These are phyloP conservation scores for Drosophila erecta DNA, from an alignment of 1,140 invertebrate species.

Conservation along the genomic window DNA sequence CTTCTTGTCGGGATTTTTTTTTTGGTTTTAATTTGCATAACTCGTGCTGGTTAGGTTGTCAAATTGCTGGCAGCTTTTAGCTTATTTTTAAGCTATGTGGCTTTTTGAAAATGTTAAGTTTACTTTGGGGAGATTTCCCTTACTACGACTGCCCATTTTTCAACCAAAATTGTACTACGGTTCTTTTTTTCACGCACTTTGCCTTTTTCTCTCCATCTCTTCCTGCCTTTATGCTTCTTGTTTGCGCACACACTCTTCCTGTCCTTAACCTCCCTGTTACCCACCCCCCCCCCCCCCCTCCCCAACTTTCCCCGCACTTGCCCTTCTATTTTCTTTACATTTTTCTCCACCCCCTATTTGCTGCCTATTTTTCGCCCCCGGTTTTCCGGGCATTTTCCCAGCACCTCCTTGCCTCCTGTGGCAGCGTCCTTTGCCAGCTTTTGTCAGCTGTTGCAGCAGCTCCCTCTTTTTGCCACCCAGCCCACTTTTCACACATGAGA, in stretches of 20 bases:
- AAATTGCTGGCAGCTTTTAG: neutral
- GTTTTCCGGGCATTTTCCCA: neutral
- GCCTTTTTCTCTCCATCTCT: neutral
- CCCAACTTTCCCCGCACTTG: neutral
- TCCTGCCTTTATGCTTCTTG: neutral
- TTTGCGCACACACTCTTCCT: conserved; percentile 2
- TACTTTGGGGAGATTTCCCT: neutral
- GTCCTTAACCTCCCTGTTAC: neutral
- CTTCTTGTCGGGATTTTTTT: too few species aligned
- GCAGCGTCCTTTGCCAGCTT: conserved; percentile 3
- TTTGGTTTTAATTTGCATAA: neutral
- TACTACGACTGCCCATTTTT: neutral
- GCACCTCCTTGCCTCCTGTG: neutral
- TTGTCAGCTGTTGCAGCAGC: conserved; percentile 12
- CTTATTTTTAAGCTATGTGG: neutral
- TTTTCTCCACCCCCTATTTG: neutral
- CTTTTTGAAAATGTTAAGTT: neutral
- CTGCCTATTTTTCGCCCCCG: neutral
- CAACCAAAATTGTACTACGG: neutral
- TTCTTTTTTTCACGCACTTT: neutral
- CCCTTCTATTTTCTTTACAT: neutral
- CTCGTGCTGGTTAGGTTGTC: neutral
- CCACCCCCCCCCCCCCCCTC: too few species aligned
- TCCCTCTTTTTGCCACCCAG: neutral
- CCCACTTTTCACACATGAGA: neutral